Conservation (phyloP, 2,797 vertebrate genomes). For the Cetoscarus ocellatus region DNA sequence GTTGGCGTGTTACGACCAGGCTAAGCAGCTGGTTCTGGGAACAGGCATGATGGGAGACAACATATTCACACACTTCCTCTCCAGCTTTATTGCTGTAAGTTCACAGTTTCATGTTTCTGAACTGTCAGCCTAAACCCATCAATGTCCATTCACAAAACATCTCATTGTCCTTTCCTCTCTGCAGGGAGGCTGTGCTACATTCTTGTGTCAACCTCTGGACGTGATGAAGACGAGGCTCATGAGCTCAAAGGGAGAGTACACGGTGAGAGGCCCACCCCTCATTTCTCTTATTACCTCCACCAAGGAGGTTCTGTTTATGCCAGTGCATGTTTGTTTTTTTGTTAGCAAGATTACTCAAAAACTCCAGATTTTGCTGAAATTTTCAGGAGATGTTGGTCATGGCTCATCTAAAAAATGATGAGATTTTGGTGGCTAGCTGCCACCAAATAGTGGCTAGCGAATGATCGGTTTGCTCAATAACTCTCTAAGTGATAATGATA, state of each 20-base stretch:
- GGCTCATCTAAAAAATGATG: too few species aligned
- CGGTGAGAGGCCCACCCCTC: conserved; percentile 71
- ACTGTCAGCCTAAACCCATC: background rate
- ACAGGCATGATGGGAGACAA: conserved; percentile 92
- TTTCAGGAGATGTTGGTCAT: too few species aligned
- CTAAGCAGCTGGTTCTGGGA: conserved; percentile 94
- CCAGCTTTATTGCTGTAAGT: conserved; percentile 97
- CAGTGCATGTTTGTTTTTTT: too few species aligned
- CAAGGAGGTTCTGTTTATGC: too few species aligned
- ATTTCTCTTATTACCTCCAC: too few species aligned
- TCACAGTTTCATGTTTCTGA: background rate
- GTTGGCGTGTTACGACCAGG: conserved; percentile 97
- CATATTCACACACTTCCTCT: conserved; percentile 92
- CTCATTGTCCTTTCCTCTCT: conserved; percentile 13
- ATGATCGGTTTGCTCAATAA: too few species aligned
- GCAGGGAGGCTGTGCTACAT: conserved; percentile 95
- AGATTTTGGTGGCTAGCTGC: too few species aligned
- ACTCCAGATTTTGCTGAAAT: too few species aligned
- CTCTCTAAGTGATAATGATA: too few species aligned
- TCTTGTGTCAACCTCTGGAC: conserved; percentile 96
- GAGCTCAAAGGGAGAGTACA: conserved; percentile 96
- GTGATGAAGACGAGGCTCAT: conserved; percentile 97
- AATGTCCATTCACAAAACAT: background rate
- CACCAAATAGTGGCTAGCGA: too few species aligned
- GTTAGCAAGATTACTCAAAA: too few species aligned